Evolutionary conservation across 1,140 invertebrate species (phyloP), one percentile per base, ranked within the genome.

Genomic region (Drosophila sulfurigaster): DNA sequence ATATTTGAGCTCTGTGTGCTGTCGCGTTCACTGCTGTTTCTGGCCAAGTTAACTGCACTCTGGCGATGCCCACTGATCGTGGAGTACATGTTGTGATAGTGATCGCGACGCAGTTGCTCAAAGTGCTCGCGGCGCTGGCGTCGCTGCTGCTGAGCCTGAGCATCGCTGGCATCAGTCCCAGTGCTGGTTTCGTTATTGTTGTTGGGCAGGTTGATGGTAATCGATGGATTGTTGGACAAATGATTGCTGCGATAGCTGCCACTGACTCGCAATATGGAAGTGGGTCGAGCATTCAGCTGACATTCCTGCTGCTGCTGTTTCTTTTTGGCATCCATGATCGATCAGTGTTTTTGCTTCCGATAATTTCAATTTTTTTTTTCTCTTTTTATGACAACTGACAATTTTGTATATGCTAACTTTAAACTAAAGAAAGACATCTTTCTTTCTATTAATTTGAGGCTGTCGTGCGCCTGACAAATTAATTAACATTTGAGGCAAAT

Each of bases 401-500:
- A 66, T 71, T 78, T 75, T 70, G 57, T 48, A 62, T 71, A 75
- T 60, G 76, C 30, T 56, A 46, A 10, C 8, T 30, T 60, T 1
- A 43, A 11, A 60, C 6, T 7, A 30, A 30, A 35, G 5, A 60
- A 32, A 20, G 13, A 45, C 25, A 28, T 28, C 25, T 28, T 28
- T 11, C 1, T 30, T 35, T 3, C 48, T 15, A 52, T 25, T 49
- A 52, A 16, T 25, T 52, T 56, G 28, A 10, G 5, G 51, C 68
- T 65, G 69, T 71, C 57, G 46, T 63, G 57, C 54, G 73, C 76
- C 83, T 87, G 83, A 87, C 81, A 88, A 80, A 89, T 81, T 73
- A 89, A 88, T 88, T 88, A 88, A 59, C 83, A 81, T 83, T 89
- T 85, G 57, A 69, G 74, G 76, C 82, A 89, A 86, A 85, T 85